Conservation (phyloP, 1,140 invertebrate species). For the Alviniconcha marisindica region DNA sequence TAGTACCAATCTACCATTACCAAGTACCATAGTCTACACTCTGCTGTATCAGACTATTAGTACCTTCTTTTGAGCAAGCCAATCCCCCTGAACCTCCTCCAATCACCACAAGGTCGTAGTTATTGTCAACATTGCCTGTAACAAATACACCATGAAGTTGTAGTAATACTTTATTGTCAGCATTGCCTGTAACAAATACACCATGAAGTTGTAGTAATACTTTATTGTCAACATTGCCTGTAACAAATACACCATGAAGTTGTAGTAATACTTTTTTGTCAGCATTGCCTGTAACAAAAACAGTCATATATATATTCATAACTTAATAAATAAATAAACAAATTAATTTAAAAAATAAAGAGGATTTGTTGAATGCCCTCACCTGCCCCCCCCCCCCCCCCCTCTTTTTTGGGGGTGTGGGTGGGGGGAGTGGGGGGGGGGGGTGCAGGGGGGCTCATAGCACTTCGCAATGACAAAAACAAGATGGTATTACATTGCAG, state of each 20-base stretch:
- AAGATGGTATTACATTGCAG: no score
- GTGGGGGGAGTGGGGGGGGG: no score
- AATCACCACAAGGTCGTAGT: constrained; percentile 95
- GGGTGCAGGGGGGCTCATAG: no score
- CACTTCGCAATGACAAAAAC: no score
- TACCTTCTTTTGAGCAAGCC: constrained; percentile 86
- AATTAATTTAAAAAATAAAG: no score
- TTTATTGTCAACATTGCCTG: background rate
- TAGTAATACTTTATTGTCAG: background rate
- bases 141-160: background rate
- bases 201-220: background rate
- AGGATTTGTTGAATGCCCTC: no score
- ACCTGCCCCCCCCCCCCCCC: no score
- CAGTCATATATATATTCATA: no score
- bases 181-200: background rate
- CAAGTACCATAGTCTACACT: no score
- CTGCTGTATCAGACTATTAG: background rate
- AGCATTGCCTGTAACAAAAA: background rate
- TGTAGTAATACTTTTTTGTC: background rate
- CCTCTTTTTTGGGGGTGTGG: no score
- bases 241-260: background rate
- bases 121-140: constrained; percentile 58
- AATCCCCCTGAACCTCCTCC: constrained; percentile 97
- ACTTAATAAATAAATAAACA: no score
- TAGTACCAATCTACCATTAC: no score